phyloP scores from a whole-genome alignment of 2,797 vertebrate species.

The Mallotus villosus region DNA sequence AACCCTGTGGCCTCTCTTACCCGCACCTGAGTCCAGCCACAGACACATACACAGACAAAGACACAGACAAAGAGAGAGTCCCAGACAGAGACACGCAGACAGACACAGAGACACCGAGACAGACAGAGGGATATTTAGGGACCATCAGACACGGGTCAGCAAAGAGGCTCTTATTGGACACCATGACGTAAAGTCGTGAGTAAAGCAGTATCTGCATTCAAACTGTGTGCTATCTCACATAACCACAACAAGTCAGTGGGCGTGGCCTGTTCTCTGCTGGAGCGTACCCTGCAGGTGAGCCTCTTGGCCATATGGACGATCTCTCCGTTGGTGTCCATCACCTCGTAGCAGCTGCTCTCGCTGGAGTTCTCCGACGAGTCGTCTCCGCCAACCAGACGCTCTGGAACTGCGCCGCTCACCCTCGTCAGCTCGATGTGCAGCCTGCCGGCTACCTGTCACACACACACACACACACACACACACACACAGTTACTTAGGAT shows the following conservation, averaged over 20 bases:
- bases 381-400: conserved; percentile 85
- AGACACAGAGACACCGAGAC: too few relatives aligned
- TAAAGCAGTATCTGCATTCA: too few relatives aligned
- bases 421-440: conserved; percentile 93
- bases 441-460: conserved; percentile 87
- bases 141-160: too few relatives aligned
- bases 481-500: neutral
- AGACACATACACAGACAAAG: neutral
- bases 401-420: conserved; percentile 85
- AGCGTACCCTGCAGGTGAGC: conserved; percentile 87
- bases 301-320: conserved; percentile 89
- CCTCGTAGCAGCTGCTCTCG: conserved; percentile 92
- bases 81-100: neutral
- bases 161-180: too few relatives aligned
- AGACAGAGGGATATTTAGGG: too few relatives aligned
- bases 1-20: conserved; percentile 94
- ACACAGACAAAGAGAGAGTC: neutral
- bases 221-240: too few relatives aligned
- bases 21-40: conserved; percentile 78
- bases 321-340: conserved; percentile 90
- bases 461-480: conserved; percentile 18
- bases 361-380: conserved; percentile 98
- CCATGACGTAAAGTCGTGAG: too few relatives aligned
- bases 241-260: neutral
- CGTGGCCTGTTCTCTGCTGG: neutral